Base-by-base conservation (phyloP, 2,113 vertebrate species). In the Phaethon lepturus region DNA sequence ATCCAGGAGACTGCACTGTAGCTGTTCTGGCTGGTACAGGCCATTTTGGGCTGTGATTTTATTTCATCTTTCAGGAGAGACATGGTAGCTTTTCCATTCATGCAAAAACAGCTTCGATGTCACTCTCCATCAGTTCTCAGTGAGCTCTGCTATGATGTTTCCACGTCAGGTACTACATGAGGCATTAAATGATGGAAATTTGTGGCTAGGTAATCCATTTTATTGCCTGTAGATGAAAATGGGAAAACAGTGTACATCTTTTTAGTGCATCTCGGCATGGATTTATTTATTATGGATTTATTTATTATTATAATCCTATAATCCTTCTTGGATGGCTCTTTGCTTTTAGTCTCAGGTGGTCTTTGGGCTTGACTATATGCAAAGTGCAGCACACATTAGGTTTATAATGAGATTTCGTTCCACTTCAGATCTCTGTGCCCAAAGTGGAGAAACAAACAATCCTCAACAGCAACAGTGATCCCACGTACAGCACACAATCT, bases 241-340 rank as follows among this genome's bases (percentile, higher is more conserved):
- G 73, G 93, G 55, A 85, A 95, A 95, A 73, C 5, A 11, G 44
- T 58, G n/a, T 84, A 76, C 53, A n/a, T 87, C 49, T 88, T 90
- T 89, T 28, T 85, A 87, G 76, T 76, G 53, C 42, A 90, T 90
- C 84, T 89, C 6, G 1, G 71, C 73, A 73, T 45, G 47, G 73
- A 69, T 96, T 95, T 91, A n/a, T n/a, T n/a, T n/a, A n/a, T n/a
- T n/a, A n/a, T n/a, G n/a, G n/a, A n/a, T n/a, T n/a, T n/a, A n/a
- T n/a, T n/a, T n/a, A n/a, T n/a, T n/a, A n/a, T n/a, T n/a, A 82
- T 91, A 91, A 95, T 95, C 93, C 73, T 58, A 28, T 93, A 88
- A 95, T 90, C 80, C 62, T 71, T 74, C 64, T 85, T 95, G 86
- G 42, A 85, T 80, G 15, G 23, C 73, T 79, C 66, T 82, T 94